phyloP scores from a whole-genome alignment of 2,797 vertebrate species.

The Channa striata region DNA sequence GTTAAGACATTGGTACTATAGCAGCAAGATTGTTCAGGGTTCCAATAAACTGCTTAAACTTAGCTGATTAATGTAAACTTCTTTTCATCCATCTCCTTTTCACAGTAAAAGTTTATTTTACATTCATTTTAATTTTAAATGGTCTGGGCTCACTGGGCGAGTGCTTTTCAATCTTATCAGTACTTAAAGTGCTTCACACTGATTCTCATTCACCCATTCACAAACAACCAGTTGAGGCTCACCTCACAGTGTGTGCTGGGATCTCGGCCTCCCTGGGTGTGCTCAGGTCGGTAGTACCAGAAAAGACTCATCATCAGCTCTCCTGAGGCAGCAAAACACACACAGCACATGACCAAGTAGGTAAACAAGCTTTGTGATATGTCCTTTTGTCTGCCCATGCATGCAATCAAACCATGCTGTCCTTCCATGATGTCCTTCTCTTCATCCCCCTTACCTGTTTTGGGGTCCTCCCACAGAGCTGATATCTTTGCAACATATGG shows the following conservation, averaged over 20 bases:
- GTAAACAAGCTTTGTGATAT: conserved; percentile 39
- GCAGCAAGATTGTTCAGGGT: neutral
- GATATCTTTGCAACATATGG: conserved; percentile 99
- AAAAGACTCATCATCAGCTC: conserved; percentile 99
- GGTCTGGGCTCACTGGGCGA: too few relatives aligned
- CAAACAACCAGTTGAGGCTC: conserved; percentile 65
- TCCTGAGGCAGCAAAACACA: conserved; percentile 79
- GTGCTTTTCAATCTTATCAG: too few relatives aligned
- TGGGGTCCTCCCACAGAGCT: conserved; percentile 97
- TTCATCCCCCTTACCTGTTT: conserved; percentile 87
- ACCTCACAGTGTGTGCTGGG: conserved; percentile 97
- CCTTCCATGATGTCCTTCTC: neutral
- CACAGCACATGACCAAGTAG: conserved; percentile 8
- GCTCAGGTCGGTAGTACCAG: conserved; percentile 99
- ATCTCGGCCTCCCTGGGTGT: conserved; percentile 98
- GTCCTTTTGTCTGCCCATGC: conserved; percentile 9
- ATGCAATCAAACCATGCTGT: neutral
- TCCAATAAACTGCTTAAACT: neutral
- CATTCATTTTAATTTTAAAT: too few relatives aligned
- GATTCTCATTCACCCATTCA: neutral
- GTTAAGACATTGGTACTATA: too few relatives aligned
- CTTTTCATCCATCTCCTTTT: too few relatives aligned
- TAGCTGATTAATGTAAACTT: neutral
- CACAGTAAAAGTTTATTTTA: too few relatives aligned
- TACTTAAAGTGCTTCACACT: too few relatives aligned